Percentiles rank a stretch among this genome's conserved stretches.
Conservation (phyloP, 2,888 invertebrate species). For the Leptinotarsa tumamoca region DNA sequence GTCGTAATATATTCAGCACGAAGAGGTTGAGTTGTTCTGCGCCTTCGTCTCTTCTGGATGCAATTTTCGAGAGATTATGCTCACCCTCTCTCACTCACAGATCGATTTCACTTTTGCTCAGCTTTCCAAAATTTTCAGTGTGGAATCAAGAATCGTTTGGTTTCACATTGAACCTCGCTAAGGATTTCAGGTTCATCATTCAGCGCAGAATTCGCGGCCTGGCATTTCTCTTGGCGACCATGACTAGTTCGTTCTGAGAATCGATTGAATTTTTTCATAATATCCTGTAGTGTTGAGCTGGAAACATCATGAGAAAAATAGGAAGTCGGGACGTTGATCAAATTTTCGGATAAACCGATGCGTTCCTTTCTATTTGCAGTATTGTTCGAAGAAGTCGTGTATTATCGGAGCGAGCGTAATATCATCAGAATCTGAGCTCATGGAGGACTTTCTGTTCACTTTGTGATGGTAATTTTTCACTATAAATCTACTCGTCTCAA, state of each 20-base stretch:
- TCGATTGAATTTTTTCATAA: conserved; percentile 25
- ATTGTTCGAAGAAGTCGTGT: too few relatives aligned
- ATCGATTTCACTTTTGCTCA: conserved; percentile 38
- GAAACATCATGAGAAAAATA: not conserved
- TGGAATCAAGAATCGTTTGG: conserved; percentile 32
- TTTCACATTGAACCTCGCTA: conserved; percentile 20
- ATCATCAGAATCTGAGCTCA: too few relatives aligned
- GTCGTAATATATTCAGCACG: conserved; percentile 42
- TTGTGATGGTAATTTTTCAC: too few relatives aligned
- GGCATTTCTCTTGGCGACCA: not conserved
- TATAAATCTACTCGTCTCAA: too few relatives aligned
- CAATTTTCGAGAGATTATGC: conserved; percentile 24
- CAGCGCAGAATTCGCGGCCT: conserved; percentile 21
- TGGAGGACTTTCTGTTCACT: too few relatives aligned
- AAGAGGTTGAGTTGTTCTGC: conserved; percentile 17
- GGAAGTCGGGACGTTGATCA: too few relatives aligned
- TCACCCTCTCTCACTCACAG: conserved; percentile 28
- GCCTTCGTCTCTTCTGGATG: conserved; percentile 17
- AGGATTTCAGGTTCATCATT: conserved; percentile 29
- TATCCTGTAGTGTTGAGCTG: conserved; percentile 25
- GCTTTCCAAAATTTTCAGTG: conserved; percentile 30
- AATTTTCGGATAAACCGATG: too few relatives aligned
- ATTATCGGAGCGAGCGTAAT: too few relatives aligned
- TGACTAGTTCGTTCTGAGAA: not conserved
- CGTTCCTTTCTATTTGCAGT: too few relatives aligned